Base-by-base conservation (phyloP, 2,888 invertebrate species). In the Nycteola revayana region DNA sequence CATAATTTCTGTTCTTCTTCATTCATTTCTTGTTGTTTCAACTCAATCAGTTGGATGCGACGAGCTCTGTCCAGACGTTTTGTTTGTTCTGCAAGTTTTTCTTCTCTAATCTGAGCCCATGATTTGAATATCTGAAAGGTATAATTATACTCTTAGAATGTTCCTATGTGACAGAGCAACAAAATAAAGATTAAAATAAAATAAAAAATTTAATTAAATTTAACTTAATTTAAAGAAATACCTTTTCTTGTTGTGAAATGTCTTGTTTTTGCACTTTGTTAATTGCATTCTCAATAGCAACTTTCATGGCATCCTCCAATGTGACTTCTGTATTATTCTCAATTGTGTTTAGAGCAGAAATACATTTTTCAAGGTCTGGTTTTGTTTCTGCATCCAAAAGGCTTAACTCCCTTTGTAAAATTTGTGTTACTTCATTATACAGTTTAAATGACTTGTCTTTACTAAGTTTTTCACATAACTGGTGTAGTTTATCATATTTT, bases 1-100 rank as follows among this genome's bases (percentile, higher is more conserved):
- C 93, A 93, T 31, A 94, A 66, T 49, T 90, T 90, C 63, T 95
- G 95, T 61, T 90, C 91, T 25, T 78, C 63, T 10, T 90, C 78
- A 36, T 83, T 54, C 42, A 95, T 71, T 25, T 90, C 77, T 30
- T 90, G 76, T 61, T 92, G 91, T 39, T 92, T 88, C 26, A 89
- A 70, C 53, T 75, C 59, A 45, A 91, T 75, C 5, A 73, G 52
- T 41, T 81, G 71, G 25, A 86, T 61, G 3, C 90, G 74, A 26
- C 72, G 78, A 21, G 92, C 90, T 56, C 94, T 87, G 38, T 92
- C 89, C 18, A 93, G 59, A 33, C 91, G 80, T 49, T 85, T 65
- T 18, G 90, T 66, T 77, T 95, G 92, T 51, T 90, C 81, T 49
- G 91, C 81, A 14, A 95, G 71, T 49, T 90, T 89, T 23, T 80